Evolutionary conservation across 2,888 invertebrate species (phyloP), one percentile per base, ranked within the genome.

Genomic region (Drosophila sordidapex): DNA sequence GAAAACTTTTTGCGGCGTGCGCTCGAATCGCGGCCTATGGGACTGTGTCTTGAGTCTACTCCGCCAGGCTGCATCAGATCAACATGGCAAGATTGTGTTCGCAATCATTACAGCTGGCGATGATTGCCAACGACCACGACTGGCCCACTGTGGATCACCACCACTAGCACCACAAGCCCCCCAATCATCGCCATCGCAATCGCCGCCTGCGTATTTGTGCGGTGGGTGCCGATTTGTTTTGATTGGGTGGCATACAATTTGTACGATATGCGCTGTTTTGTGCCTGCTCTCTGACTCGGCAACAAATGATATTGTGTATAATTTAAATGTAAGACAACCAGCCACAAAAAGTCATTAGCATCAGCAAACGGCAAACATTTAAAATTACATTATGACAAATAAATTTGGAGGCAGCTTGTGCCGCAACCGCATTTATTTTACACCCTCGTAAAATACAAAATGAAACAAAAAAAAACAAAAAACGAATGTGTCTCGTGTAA

Each of bases 71-170:
- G 43, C 82, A 59, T 53, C 69, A 87, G 87, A 87, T 87, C 87
- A 87, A 87, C 87, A 87, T 85, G 87, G 62, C 67, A 60, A 85
- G 87, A 87, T 87, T 83, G 78, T 87, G 87, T 87, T 87, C 89
- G 88, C 88, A 87, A 87, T 87, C 87, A 89, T 87, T 89, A 89
- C 78, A 74, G 79, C 82, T 62, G 72, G 82, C 84, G 82, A 83
- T 84, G 82, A 77, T 81, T 83, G 84, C 82, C 80, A 76, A 72
- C 79, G 62, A 84, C 86, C 77, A 80, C 88, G 83, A 86, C 86
- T 76, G 61, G 57, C 64, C 74, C 74, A 71, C 74, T 78, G 78
- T 68, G 68, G 68, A 68, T 68, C 68, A 56, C 59, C 29, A n/a
- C 2, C 31, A 52, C 73, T 43, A 67, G 62, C 72, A 68, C 56